Conservation (phyloP, 2,113 vertebrate genomes). For the Porphyrio hochstetteri region DNA sequence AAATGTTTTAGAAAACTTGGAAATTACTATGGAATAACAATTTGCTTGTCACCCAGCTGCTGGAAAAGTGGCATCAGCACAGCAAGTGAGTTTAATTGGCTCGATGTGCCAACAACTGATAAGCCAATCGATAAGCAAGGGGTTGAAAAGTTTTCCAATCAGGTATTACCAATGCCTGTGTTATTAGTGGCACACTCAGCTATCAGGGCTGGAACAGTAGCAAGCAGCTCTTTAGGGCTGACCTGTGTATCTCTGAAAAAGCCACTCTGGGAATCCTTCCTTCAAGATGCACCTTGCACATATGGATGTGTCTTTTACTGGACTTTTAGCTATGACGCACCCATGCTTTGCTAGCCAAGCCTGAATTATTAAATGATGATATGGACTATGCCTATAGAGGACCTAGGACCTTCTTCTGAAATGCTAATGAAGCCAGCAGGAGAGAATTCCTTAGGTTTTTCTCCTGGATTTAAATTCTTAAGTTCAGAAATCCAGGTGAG, state of each 20-base stretch:
- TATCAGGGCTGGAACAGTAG: neutral
- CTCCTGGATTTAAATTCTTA: slow-evolving; percentile 31
- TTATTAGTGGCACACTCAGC: neutral
- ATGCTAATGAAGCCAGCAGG: slow-evolving; percentile 48
- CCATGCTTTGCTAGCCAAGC: slow-evolving; percentile 30
- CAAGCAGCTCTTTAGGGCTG: neutral
- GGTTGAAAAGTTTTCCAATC: neutral
- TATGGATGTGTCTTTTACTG: neutral
- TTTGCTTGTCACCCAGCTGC: neutral
- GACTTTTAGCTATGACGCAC: slow-evolving; percentile 1
- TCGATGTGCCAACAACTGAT: neutral
- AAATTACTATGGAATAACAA: neutral
- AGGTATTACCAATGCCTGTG: neutral
- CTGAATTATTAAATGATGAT: slow-evolving; percentile 41
- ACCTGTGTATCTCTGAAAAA: neutral
- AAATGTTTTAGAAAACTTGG: neutral
- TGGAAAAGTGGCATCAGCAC: rapidly evolving
- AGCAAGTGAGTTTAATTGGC: neutral
- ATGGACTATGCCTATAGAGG: slow-evolving; percentile 18
- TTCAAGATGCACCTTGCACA: neutral
- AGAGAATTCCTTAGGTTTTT: slow-evolving; percentile 50
- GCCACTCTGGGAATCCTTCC: neutral
- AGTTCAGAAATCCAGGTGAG: slow-evolving; percentile 22
- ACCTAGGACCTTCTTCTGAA: slow-evolving; percentile 42
- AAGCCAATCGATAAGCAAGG: neutral